Evolutionary conservation across 2,888 invertebrate species (phyloP), one percentile per base, ranked within the genome.

Genomic region (Gastrophysa polygoni): DNA sequence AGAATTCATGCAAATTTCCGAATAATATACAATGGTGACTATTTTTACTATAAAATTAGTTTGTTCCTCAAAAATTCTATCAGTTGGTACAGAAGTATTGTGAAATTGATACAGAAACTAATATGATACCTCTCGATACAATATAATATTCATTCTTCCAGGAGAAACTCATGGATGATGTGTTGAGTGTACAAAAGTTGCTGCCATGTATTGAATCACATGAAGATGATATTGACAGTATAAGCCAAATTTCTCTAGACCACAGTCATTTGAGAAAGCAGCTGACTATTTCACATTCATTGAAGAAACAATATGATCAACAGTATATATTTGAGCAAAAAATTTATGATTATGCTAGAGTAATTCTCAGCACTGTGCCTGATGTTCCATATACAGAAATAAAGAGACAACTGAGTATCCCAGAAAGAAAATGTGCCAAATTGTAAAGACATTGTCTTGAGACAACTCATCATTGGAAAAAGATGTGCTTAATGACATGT

Each of bases 391-490:
- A 59, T 14, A 64, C 59, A 46, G 44, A 38, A 8, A 65, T 68
- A 18, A 63, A 59, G 54, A 59, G 56, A 8, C 57, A 56, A 4
- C 59, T 68, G 20, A 44, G 21, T 6, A 47, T 58, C 5, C 52
- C 61, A 14, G 67, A 65, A n/a, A n/a, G n/a, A n/a, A 3, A 61
- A 60, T 29, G 55, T 64, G 17, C 21, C 60, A 1, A 66, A 66
- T 59, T 62, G 68, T 14, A 66, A 64, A 59, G 68, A 68, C 59
- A 51, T 62, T 17, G 61, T 66, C 7, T 18, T 68, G 50, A 62
- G 54, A 21, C 66, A 68, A 16, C 50, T 64, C 20, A 29, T 64
- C 1, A 21, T 17, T 11, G 17, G 11, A 5, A 55, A 64, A 52
- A n/a, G 28, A 1, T 16, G 34, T 57, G 3, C 20, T 64, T 8